phyloP scores from a whole-genome alignment of 30 jellyfish, hydroid and myxozoan species.

The Aurelia aurita region DNA sequence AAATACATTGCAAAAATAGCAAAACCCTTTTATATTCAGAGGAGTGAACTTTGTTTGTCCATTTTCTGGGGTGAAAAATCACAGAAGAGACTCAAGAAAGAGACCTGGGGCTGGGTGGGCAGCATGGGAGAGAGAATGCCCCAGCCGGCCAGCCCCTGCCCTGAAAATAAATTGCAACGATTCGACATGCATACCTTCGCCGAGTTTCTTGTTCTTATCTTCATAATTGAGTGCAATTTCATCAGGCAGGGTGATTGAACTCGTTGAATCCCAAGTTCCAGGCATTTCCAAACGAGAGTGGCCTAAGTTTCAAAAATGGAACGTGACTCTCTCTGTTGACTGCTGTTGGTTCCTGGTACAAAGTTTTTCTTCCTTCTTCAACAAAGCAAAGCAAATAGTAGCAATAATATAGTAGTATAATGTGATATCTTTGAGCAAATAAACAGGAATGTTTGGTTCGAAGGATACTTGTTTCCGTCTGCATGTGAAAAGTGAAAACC shows the following conservation, averaged over 20 bases:
- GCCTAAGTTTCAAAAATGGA: background rate
- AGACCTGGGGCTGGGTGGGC: too few species aligned
- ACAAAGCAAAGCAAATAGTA: background rate
- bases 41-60: too few species aligned
- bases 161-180: too few species aligned
- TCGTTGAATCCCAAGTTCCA: constrained; percentile 56
- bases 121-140: too few species aligned
- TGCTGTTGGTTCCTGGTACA: background rate
- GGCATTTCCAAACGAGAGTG: constrained; percentile 25
- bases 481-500: background rate
- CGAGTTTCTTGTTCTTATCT: constrained; percentile 79
- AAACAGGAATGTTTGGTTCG: background rate
- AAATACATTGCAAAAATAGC: too few species aligned
- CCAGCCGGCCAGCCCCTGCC: too few species aligned
- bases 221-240: constrained; percentile 65
- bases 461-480: background rate
- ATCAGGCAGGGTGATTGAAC: constrained; percentile 65
- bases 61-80: too few species aligned
- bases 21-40: too few species aligned
- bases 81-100: too few species aligned
- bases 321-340: background rate
- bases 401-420: background rate
- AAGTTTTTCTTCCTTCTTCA: background rate
- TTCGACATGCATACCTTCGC: constrained; percentile 76
- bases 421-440: constrained; percentile 15